Percentiles rank a stretch among this genome's conserved stretches.
These are phyloP conservation scores for Syrphus vitripennis DNA, from an alignment of 2,888 invertebrate genomes.

Conservation along the genomic window DNA sequence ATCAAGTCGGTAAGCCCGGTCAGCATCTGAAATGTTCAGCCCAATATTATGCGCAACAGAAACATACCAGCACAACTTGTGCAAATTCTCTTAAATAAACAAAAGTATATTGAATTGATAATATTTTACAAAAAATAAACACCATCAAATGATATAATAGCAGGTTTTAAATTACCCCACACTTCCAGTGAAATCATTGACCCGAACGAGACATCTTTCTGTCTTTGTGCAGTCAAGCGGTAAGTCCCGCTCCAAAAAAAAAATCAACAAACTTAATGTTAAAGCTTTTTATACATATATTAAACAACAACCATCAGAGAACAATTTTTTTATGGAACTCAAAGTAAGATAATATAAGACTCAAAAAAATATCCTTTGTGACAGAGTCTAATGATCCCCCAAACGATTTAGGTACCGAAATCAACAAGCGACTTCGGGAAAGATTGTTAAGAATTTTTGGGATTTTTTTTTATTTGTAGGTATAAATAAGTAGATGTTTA, in stretches of 20 bases:
- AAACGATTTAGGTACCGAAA: too few species aligned
- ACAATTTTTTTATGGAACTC: conserved; percentile 8
- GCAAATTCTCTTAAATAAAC: neutral
- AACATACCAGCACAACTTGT: neutral
- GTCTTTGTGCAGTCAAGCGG: conserved; percentile 13
- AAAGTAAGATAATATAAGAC: conserved; percentile 28
- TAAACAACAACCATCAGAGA: conserved; percentile 4
- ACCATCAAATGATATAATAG: conserved; percentile 6
- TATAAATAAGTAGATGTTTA: too few species aligned
- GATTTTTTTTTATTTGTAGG: too few species aligned
- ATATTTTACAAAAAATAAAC: conserved; percentile 39
- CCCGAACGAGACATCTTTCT: conserved; percentile 27
- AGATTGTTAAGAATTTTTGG: neutral
- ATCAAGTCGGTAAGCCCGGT: neutral
- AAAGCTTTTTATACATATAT: neutral
- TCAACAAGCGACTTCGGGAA: neutral
- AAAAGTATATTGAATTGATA: conserved; percentile 20
- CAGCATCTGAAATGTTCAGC: neutral
- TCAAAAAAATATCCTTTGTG: conserved; percentile 18
- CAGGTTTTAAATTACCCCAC: conserved; percentile 53
- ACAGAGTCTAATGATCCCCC: conserved; percentile 20
- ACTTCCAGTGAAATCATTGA: conserved; percentile 29
- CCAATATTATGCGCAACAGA: neutral
- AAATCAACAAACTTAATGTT: neutral
- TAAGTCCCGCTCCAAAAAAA: conserved; percentile 13